A percentile compares a stretch with the other conserved stretches of the same genome.
phyloP scores from a whole-genome alignment of 2,113 vertebrate species.

The Circaetus cinerascens region DNA sequence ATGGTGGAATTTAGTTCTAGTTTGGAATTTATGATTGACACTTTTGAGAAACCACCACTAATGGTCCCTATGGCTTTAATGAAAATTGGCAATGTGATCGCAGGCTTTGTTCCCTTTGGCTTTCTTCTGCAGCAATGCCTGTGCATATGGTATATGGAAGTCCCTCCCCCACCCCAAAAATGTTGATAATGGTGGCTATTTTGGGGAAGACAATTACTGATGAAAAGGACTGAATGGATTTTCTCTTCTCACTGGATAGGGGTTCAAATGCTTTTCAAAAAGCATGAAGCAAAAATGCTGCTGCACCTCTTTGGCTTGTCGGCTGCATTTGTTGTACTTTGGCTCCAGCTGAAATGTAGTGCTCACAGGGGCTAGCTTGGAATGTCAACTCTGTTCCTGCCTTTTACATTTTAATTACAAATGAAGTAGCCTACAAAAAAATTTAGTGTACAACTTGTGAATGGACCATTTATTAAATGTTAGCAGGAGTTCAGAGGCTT shows the following conservation, averaged over 20 bases:
- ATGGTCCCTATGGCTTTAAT: neutral
- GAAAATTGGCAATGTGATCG: neutral
- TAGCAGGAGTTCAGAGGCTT: neutral
- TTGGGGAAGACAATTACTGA: conserved; percentile 8
- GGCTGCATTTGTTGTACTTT: conserved; percentile 3
- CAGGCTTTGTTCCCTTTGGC: conserved; percentile 47
- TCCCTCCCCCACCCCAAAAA: conserved; percentile 16
- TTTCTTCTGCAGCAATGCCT: neutral
- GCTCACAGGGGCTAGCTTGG: neutral
- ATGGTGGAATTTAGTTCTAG: neutral
- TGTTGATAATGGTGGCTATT: conserved; percentile 17
- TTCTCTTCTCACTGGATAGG: neutral
- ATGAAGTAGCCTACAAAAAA: conserved; percentile 21
- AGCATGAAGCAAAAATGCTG: conserved; percentile 19
- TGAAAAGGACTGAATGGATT: conserved; percentile 25
- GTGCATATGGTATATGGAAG: neutral
- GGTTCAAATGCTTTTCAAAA: conserved; percentile 50
- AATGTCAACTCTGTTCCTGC: conserved; percentile 33
- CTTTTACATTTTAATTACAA: conserved; percentile 54
- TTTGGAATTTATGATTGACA: conserved; percentile 37
- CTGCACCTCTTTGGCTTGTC: neutral
- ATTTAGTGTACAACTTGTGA: neutral
- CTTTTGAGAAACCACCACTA: neutral
- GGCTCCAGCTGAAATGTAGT: neutral
- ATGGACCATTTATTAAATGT: neutral